phyloP scores from a whole-genome alignment of 2,113 vertebrate species.

The Emydura subglobosa region DNA sequence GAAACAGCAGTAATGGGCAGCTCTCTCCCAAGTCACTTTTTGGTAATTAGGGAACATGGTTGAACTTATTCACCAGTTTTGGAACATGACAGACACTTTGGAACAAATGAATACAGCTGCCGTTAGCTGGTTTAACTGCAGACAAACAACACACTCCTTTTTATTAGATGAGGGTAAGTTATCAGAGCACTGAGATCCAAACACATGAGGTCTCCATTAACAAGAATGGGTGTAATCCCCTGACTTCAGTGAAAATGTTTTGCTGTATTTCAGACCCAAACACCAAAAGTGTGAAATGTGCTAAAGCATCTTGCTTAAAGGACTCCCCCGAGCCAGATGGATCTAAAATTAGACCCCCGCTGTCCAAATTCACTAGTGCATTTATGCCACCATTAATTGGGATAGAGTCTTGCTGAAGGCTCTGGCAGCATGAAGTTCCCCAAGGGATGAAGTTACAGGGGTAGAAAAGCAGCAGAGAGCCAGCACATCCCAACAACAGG shows the following conservation, averaged over 20 bases:
- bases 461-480: background rate
- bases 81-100: background rate
- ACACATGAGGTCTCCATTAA: background rate
- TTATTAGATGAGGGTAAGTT: background rate
- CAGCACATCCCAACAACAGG: background rate
- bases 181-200: background rate
- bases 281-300: background rate
- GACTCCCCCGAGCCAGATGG: background rate
- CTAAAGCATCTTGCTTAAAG: background rate
- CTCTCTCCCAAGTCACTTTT: constrained; percentile 24
- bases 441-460: background rate
- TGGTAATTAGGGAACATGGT: constrained; percentile 12
- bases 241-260: background rate
- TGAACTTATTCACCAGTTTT: constrained; percentile 17
- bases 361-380: background rate
- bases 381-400: background rate
- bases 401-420: background rate
- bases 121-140: background rate
- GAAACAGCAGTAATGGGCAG: background rate
- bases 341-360: background rate
- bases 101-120: background rate
- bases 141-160: background rate
- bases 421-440: background rate
- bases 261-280: background rate
- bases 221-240: background rate